phyloP scores from a whole-genome alignment of 2,113 vertebrate species.

The Ophiodon elongatus region DNA sequence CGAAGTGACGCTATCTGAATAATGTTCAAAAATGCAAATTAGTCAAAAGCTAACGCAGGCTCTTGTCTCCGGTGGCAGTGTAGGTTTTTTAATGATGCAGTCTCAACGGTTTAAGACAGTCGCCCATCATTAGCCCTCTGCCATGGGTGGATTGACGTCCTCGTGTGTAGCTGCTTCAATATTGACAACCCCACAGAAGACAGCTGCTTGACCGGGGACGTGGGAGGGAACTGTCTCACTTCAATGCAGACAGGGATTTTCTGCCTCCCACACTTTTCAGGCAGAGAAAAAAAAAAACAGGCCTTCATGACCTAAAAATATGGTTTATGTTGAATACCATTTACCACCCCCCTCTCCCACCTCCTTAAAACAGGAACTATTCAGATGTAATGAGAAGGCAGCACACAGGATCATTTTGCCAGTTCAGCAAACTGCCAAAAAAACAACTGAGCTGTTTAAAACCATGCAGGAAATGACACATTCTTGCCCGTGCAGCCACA shows the following conservation, averaged over 20 bases:
- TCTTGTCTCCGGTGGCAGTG: not conserved
- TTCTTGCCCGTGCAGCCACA: not conserved
- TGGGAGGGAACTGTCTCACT: slow-evolving; percentile 25
- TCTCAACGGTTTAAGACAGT: not conserved
- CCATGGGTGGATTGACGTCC: not conserved
- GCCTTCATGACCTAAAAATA: slow-evolving; percentile 36
- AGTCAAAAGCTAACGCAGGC: not conserved
- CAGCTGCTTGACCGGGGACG: slow-evolving; percentile 23
- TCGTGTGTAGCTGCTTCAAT: slow-evolving; percentile 7
- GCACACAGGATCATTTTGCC: slow-evolving; percentile 5
- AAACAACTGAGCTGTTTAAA: slow-evolving; percentile 31
- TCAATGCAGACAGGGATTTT: slow-evolving; percentile 43
- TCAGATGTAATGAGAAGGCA: slow-evolving; percentile 26
- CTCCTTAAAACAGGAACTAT: slow-evolving; percentile 12
- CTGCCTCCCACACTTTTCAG: slow-evolving; percentile 38
- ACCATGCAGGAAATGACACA: slow-evolving; percentile 54
- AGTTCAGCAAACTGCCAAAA: slow-evolving; percentile 46
- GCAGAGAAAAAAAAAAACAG: slow-evolving; percentile 1
- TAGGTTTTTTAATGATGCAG: not conserved
- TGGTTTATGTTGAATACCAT: slow-evolving; percentile 11
- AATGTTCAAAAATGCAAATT: slow-evolving; percentile 7
- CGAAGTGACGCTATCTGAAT: not conserved
- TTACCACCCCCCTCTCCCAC: fast-evolving
- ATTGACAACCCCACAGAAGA: slow-evolving; percentile 30
- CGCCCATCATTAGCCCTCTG: not conserved